Percentiles rank a stretch among this genome's conserved stretches.
phyloP scores from a whole-genome alignment of 2,888 invertebrate species.

The Entomobrya multifasciata region DNA sequence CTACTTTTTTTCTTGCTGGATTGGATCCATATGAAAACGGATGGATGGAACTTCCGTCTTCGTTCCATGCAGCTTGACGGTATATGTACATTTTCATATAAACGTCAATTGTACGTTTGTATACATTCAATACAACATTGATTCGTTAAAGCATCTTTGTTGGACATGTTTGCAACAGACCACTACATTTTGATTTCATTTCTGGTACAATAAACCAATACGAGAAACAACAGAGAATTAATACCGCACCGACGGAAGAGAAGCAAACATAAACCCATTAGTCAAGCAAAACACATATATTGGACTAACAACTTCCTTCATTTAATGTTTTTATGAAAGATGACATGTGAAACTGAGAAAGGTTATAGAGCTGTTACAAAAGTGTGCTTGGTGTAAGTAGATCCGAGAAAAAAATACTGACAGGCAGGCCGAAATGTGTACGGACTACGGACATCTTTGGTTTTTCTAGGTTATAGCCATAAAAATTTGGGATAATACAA shows the following conservation, averaged over 20 bases:
- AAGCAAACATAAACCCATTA: constrained; percentile 66
- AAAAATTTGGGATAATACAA: constrained; percentile 6
- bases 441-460: too few species aligned
- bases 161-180: neutral
- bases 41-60: constrained; percentile 58
- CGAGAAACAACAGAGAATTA: constrained; percentile 39
- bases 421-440: constrained; percentile 34
- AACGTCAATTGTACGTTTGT: neutral
- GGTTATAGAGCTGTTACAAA: constrained; percentile 19
- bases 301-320: constrained; percentile 68
- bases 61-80: neutral
- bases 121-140: constrained; percentile 6
- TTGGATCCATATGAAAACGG: constrained; percentile 49
- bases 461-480: neutral
- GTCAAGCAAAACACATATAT: constrained; percentile 68
- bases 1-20: constrained; percentile 46
- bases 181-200: constrained; percentile 49
- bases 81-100: neutral
- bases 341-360: constrained; percentile 50
- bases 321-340: constrained; percentile 58
- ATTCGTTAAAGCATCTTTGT: too few species aligned
- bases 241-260: constrained; percentile 51
- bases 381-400: neutral
- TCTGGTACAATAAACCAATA: constrained; percentile 39
- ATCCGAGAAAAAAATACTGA: constrained; percentile 23